A percentile compares a stretch with the other conserved stretches of the same genome.
Evolutionary conservation across 2,888 invertebrate species (phyloP).

Genomic region (Agapetus fuscipes): DNA sequence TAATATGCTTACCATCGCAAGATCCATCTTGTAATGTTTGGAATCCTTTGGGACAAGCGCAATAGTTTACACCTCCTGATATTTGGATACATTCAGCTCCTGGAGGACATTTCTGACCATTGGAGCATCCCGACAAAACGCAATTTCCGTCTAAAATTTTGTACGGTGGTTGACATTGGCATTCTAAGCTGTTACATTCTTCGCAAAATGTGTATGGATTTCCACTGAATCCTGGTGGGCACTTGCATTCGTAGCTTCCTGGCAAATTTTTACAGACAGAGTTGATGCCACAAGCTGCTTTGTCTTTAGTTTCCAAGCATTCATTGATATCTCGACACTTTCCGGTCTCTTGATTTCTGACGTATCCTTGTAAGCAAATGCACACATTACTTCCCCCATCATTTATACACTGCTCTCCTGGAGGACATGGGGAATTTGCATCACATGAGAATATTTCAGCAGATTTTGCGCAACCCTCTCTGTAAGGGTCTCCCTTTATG

Average conservation of each 20-base stretch:
- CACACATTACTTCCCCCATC: constrained; percentile 78
- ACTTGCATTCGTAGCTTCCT: constrained; percentile 88
- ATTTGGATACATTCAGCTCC: constrained; percentile 88
- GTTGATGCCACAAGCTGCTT: constrained; percentile 77
- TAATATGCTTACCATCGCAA: constrained; percentile 57
- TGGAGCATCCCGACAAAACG: constrained; percentile 73
- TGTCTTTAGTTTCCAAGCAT: constrained; percentile 63
- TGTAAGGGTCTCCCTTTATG: constrained; percentile 70
- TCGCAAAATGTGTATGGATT: constrained; percentile 84
- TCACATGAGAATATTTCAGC: constrained; percentile 61
- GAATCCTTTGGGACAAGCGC: constrained; percentile 85
- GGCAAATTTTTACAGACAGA: constrained; percentile 88
- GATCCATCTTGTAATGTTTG: constrained; percentile 66
- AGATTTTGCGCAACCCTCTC: constrained; percentile 62
- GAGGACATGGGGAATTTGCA: constrained; percentile 65
- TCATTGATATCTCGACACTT: constrained; percentile 81
- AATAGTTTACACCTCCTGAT: constrained; percentile 84
- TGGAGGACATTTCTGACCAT: constrained; percentile 69
- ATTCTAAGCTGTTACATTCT: constrained; percentile 72
- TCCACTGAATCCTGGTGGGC: constrained; percentile 78
- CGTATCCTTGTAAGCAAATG: constrained; percentile 80
- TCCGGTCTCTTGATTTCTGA: constrained; percentile 61
- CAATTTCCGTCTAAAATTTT: constrained; percentile 76
- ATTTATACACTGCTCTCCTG: constrained; percentile 76
- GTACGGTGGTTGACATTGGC: constrained; percentile 82